phyloP scores from a whole-genome alignment of 2,888 invertebrate species.

The Syrphus vitripennis region DNA sequence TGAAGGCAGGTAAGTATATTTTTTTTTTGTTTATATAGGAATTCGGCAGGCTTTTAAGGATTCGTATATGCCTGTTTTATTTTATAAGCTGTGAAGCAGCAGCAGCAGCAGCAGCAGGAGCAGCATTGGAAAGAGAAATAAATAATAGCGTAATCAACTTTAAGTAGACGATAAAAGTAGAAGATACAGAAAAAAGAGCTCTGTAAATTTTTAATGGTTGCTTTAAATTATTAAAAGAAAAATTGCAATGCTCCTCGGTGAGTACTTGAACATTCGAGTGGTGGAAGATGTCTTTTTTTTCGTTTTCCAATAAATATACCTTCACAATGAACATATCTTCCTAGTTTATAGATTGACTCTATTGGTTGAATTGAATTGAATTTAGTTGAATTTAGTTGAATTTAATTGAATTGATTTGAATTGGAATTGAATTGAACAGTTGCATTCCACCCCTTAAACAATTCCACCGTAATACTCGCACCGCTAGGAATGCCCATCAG shows the following conservation, averaged over 20 bases:
- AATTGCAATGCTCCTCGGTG: neutral
- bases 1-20: neutral
- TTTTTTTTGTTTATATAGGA: slow-evolving; percentile 42
- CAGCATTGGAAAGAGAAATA: slow-evolving; percentile 44
- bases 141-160: slow-evolving; percentile 51
- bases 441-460: no score
- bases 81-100: neutral
- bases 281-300: no score
- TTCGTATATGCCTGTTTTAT: neutral
- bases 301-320: no score
- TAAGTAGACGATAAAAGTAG: slow-evolving; percentile 36
- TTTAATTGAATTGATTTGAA: no score
- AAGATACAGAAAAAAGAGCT: neutral
- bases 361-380: no score
- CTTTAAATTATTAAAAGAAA: neutral
- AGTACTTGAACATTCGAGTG: neutral
- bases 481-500: no score
- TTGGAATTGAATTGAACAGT: no score
- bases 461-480: no score
- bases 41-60: neutral
- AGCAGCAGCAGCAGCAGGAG: neutral
- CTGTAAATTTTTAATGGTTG: slow-evolving; percentile 5
- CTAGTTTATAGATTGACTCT: no score
- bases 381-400: no score
- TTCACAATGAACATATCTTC: no score